A percentile compares a stretch with the other conserved stretches of the same genome.
Evolutionary conservation across 1,140 invertebrate genomes (phyloP).

Genomic region (Drosophila gunungcola): DNA sequence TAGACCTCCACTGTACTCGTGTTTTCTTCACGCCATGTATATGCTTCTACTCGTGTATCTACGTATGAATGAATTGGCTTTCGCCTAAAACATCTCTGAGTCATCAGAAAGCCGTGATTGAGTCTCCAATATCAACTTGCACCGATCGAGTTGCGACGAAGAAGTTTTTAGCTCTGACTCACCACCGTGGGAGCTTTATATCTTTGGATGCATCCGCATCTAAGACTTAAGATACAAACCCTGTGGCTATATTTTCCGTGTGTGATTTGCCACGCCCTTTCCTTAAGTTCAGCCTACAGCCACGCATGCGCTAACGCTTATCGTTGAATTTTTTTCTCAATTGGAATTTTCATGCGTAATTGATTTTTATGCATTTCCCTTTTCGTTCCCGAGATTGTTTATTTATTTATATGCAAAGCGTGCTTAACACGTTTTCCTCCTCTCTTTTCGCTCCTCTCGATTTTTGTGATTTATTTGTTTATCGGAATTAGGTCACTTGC

Average conservation of each 20-base stretch:
- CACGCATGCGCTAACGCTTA: conserved; percentile 36
- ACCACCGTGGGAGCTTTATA: conserved; percentile 28
- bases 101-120: conserved; percentile 31
- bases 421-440: conserved; percentile 64
- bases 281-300: background rate
- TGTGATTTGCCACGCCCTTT: conserved; percentile 20
- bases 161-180: conserved; percentile 40
- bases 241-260: conserved; percentile 5
- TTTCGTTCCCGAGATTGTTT: conserved; percentile 6
- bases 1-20: background rate
- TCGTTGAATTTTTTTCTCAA: conserved; percentile 19
- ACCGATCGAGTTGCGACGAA: conserved; percentile 31
- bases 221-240: conserved; percentile 10
- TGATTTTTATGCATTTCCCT: conserved; percentile 70
- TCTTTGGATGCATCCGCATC: conserved; percentile 22
- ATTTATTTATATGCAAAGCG: conserved; percentile 67
- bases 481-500: conserved; percentile 62
- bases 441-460: conserved; percentile 1
- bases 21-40: conserved; percentile 20
- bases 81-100: conserved; percentile 44
- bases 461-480: conserved; percentile 39
- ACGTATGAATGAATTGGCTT: conserved; percentile 47
- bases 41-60: conserved; percentile 37
- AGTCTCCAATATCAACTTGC: conserved; percentile 33
- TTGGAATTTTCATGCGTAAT: conserved; percentile 76